Evolutionary conservation across 2,113 vertebrate species (phyloP), one percentile per base, ranked within the genome.

Genomic region (Sander vitreus): DNA sequence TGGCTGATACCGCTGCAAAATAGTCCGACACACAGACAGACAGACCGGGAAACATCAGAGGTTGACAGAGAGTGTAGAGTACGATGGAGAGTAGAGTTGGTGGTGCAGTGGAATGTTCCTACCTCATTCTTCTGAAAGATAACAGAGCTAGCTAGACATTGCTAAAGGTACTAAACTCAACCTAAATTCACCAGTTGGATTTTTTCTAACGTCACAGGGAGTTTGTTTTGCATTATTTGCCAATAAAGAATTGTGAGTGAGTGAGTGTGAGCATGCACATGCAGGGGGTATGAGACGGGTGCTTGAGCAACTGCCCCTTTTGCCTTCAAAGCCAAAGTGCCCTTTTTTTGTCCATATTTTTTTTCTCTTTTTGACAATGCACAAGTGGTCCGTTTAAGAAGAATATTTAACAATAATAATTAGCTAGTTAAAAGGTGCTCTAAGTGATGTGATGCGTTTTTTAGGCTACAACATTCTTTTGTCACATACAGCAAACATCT

Each of bases 1-100:
- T 89, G 45, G 88, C 91, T 11, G 96, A 95, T 80, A 99, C 83
- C 60, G 94, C 98, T 99, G 88, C 16, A 50, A 54, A 67, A 60
- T 75, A 75, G 0, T 36, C 33, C 63, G 0, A 76, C 1, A 60
- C 16, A 43, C 39, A 43, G 10, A 2, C 39, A 70, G n/a, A 65
- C 10, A 68, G 50, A 65, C 10, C 62, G 50, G 27, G 2, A 55
- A 33, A 30, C 30, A 39, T 51, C 2, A 69, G 7, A 25, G 2
- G 6, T 0, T 11, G 23, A n/a, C 3, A 60, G 27, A 25, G 8
- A 6, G 15, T 27, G n/a, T 10, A 30, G 13, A 14, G 27, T 4
- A n/a, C 39, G 15, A 19, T 13, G n/a, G 5, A 43, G 14, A 27
- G 16, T 12, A 39, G 43, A 47, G n/a, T 5, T n/a, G 6, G 14